These are phyloP conservation scores for Hippocampus comes DNA, from an alignment of 2,113 vertebrate species.

Conservation along the genomic window DNA sequence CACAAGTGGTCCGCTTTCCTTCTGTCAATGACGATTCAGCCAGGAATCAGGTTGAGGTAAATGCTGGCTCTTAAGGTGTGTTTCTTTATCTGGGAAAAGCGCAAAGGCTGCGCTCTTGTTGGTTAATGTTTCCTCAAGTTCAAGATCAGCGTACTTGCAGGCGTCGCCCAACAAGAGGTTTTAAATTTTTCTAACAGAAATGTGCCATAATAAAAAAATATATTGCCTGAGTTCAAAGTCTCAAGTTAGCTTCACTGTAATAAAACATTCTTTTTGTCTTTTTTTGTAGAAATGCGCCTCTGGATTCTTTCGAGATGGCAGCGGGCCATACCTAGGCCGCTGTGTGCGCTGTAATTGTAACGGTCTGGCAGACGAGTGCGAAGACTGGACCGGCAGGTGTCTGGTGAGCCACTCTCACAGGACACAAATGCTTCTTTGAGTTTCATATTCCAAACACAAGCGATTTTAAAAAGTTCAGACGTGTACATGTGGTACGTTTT, in stretches of 20 bases:
- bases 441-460: background rate
- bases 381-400: slow-evolving; percentile 83
- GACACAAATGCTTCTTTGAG: background rate
- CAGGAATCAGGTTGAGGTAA: slow-evolving; percentile 63
- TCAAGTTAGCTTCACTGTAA: background rate
- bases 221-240: background rate
- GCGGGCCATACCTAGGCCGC: slow-evolving; percentile 61
- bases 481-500: background rate
- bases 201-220: background rate
- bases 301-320: slow-evolving; percentile 81
- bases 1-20: slow-evolving; percentile 44
- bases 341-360: slow-evolving; percentile 87
- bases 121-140: slow-evolving; percentile 21
- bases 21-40: slow-evolving; percentile 22
- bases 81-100: slow-evolving; percentile 22
- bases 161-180: background rate
- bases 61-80: slow-evolving; percentile 5
- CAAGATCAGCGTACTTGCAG: slow-evolving; percentile 8
- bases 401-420: slow-evolving; percentile 75
- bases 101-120: slow-evolving; percentile 24
- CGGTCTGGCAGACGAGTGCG: slow-evolving; percentile 80
- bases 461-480: background rate
- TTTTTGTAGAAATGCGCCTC: slow-evolving; percentile 78
- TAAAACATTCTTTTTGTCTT: background rate
- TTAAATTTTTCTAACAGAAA: background rate